Conservation (phyloP, 2,113 vertebrate species). For the Gambusia holbrooki region DNA sequence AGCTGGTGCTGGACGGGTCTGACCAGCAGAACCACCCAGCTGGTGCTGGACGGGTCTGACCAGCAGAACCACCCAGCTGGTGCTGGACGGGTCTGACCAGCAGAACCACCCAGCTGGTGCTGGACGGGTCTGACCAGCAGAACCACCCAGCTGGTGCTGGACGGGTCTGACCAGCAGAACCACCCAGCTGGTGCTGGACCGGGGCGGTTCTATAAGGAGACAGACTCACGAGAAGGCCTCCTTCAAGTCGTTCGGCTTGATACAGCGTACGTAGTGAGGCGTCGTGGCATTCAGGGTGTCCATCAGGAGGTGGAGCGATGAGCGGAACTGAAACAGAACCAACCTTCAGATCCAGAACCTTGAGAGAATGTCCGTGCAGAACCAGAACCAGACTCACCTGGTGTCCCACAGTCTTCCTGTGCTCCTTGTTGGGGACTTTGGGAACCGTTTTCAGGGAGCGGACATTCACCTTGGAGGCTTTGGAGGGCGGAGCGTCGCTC, state of each 20-base stretch:
- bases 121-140: not conserved
- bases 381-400: slow-evolving; percentile 82
- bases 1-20: too few species aligned
- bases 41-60: too few species aligned
- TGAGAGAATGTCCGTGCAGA: not conserved
- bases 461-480: slow-evolving; percentile 81
- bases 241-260: slow-evolving; percentile 94
- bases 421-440: slow-evolving; percentile 89
- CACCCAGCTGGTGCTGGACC: not conserved
- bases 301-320: slow-evolving; percentile 92
- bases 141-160: not conserved
- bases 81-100: too few species aligned
- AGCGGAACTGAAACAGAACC: slow-evolving; percentile 85
- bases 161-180: not conserved
- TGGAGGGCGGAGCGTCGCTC: slow-evolving; percentile 55
- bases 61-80: too few species aligned
- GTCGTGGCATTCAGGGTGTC: slow-evolving; percentile 95
- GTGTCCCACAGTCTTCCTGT: slow-evolving; percentile 91
- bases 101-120: not conserved
- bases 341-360: not conserved
- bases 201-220: not conserved
- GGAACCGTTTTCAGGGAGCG: slow-evolving; percentile 79
- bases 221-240: slow-evolving; percentile 89
- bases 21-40: too few species aligned
- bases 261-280: slow-evolving; percentile 95